Base-by-base conservation (phyloP, 2,888 invertebrate genomes). In the Tenthredo distinguenda region DNA sequence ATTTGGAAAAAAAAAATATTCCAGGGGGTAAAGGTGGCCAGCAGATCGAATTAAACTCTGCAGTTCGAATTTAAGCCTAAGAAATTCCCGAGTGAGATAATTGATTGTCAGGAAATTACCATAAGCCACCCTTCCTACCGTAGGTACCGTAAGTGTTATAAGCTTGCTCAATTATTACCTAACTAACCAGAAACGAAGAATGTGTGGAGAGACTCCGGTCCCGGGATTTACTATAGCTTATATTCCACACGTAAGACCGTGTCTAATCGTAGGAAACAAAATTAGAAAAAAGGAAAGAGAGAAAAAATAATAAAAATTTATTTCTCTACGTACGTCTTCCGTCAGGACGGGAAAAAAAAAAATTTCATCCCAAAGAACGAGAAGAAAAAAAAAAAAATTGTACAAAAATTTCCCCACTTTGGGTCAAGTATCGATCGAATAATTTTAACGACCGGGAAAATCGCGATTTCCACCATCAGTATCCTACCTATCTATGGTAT, bases 121-220 rank as follows among this genome's bases (percentile, higher is more conserved):
- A 71, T 71, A 71, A 37, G 71, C 71, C 37, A 71, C 71, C 71
- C 71, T 71, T 71, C n/a, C 71, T 71, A 7, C 18, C 34, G 37
- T 37, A 37, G 15, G 15, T 43, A 47, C 47, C 47, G 40, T 62
- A 62, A 4, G 62, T 62, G 26, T 62, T 26, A 62, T 62, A 62
- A 62, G 62, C 71, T 71, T 37, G 34, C 71, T 71, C 37, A 71
- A 71, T 71, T 71, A 71, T 71, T 71, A 37, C 71, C 71, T 71
- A 71, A 71, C 71, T 71, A 71, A 71, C 71, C 71, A 71, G 37
- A 71, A 71, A 71, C 71, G 71, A 71, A 37, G 71, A 71, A 71
- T 37, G 71, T 71, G 34, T 34, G 71, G 34, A 34, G 71, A n/a
- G 65, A 26, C 68, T 37, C 15, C 15, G 12, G 9, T 37, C 31